Percentiles rank a stretch among this genome's conserved stretches.
Conservation (phyloP, 2,888 invertebrate genomes). For the Pterobdella sp. region DNA sequence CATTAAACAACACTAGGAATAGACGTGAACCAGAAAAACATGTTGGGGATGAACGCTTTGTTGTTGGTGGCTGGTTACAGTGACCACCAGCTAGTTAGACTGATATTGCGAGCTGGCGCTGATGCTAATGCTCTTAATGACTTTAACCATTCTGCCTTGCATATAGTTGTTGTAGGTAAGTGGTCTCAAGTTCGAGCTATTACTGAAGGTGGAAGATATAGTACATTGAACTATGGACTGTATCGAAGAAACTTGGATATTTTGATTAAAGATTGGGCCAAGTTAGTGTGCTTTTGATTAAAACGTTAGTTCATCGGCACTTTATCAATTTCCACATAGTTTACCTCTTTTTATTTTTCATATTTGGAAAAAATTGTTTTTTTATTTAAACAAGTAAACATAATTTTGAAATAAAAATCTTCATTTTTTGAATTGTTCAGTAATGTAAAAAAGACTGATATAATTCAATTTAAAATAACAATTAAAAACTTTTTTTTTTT, state of each 20-base stretch:
- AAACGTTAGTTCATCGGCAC: too few species aligned
- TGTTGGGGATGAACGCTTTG: slow-evolving; percentile 40
- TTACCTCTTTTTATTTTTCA: too few species aligned
- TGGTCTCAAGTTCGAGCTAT: slow-evolving; percentile 33
- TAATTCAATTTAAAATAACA: too few species aligned
- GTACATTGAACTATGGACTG: slow-evolving; percentile 31
- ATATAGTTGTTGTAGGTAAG: slow-evolving; percentile 38
- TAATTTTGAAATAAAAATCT: too few species aligned
- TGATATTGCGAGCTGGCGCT: slow-evolving; percentile 37
- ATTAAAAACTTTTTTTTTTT: too few species aligned
- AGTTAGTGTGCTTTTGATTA: not conserved
- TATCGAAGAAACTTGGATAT: slow-evolving; percentile 38
- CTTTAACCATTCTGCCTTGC: slow-evolving; percentile 40
- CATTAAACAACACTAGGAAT: too few species aligned
- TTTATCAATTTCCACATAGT: too few species aligned
- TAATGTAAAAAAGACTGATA: too few species aligned
- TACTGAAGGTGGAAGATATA: slow-evolving; percentile 25
- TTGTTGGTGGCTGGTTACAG: slow-evolving; percentile 40
- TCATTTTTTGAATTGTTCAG: too few species aligned
- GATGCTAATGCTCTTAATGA: slow-evolving; percentile 38
- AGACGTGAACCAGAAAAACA: slow-evolving; percentile 40
- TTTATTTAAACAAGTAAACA: too few species aligned
- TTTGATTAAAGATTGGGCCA: slow-evolving; percentile 37
- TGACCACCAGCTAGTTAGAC: slow-evolving; percentile 36
- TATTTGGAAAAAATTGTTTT: too few species aligned